These are phyloP conservation scores for Tapera naevia DNA, from an alignment of 2,797 vertebrate genomes.

Conservation along the genomic window DNA sequence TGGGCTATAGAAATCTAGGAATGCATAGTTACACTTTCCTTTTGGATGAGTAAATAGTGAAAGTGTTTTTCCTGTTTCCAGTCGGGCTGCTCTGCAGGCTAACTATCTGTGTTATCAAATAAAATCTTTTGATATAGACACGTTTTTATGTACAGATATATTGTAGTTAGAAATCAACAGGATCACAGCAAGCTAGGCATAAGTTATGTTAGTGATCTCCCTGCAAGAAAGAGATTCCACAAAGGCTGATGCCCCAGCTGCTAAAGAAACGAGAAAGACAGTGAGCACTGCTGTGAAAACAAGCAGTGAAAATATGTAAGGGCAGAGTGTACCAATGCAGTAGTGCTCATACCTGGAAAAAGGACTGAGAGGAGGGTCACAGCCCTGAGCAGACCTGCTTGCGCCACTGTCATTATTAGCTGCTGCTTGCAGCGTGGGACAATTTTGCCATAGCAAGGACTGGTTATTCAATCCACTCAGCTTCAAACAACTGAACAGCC, in stretches of 20 bases:
- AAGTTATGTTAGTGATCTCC: neutral
- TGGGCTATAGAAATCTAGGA: neutral
- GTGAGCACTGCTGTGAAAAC: neutral
- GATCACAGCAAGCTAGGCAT: neutral
- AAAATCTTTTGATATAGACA: neutral
- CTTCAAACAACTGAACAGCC: neutral
- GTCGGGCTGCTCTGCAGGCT: neutral
- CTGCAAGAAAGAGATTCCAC: neutral
- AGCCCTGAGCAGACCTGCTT: neutral
- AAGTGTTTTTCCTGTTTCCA: neutral
- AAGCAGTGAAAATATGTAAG: neutral
- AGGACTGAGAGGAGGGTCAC: neutral
- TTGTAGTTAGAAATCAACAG: neutral
- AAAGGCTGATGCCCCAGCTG: neutral
- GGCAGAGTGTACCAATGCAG: neutral
- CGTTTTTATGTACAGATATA: neutral
- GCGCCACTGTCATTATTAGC: fast-evolving
- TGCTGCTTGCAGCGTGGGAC: fast-evolving
- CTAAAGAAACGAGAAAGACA: neutral
- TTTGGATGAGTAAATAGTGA: neutral
- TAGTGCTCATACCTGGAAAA: fast-evolving
- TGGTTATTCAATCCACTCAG: neutral
- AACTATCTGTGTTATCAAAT: neutral
- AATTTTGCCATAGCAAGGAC: neutral
- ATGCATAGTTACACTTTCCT: neutral